Conservation (phyloP, 2,113 vertebrate species). For the Balaeniceps rex region DNA sequence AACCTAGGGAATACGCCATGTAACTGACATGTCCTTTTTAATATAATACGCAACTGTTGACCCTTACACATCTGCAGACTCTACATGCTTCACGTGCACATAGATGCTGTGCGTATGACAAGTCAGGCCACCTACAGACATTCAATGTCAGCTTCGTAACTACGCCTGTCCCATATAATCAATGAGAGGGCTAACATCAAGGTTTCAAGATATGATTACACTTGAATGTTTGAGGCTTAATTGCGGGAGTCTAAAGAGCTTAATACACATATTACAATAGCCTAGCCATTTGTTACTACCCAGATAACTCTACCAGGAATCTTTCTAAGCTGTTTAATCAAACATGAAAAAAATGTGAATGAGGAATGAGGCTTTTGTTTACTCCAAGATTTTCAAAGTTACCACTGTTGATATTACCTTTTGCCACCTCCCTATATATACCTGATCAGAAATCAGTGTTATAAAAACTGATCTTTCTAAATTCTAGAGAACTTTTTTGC, state of each 20-base stretch:
- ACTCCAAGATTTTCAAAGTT: not conserved
- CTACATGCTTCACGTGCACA: not conserved
- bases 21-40: not conserved
- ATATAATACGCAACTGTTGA: not conserved
- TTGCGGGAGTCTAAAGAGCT: not conserved
- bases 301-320: not conserved
- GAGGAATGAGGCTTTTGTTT: not conserved
- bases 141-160: not conserved
- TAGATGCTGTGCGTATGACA: fast-evolving
- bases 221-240: not conserved
- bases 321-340: not conserved
- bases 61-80: not conserved
- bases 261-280: fast-evolving
- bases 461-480: not conserved
- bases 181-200: not conserved
- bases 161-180: not conserved
- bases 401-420: not conserved
- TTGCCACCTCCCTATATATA: not conserved
- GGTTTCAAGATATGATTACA: not conserved
- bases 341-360: not conserved
- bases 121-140: not conserved
- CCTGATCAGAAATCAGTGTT: not conserved
- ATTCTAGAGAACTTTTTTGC: not conserved
- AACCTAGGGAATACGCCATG: not conserved
- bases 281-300: not conserved